These are phyloP conservation scores for Cynaeus angustus DNA, from an alignment of 2,888 invertebrate species.

Conservation along the genomic window DNA sequence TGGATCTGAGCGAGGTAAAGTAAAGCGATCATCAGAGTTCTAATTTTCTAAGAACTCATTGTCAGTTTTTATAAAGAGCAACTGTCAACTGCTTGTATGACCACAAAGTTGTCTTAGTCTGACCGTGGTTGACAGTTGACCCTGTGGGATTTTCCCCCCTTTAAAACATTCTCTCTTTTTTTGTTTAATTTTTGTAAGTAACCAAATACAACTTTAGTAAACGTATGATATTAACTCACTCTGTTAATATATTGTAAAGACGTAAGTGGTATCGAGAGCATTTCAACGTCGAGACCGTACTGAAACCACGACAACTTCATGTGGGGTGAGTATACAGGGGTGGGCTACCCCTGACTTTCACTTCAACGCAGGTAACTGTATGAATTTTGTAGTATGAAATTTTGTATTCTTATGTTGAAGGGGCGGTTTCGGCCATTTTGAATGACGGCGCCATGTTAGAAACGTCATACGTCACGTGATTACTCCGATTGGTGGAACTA, in stretches of 20 bases:
- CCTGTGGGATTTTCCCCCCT: not conserved
- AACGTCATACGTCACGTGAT: too few species aligned
- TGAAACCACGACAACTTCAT: slow-evolving; percentile 47
- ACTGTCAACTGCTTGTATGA: too few species aligned
- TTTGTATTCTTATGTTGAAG: not conserved
- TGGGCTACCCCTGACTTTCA: slow-evolving; percentile 47
- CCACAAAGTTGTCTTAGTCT: not conserved
- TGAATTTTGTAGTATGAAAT: slow-evolving; percentile 21
- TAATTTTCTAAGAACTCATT: too few species aligned
- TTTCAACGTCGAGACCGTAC: slow-evolving; percentile 50
- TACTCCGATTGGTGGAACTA: too few species aligned
- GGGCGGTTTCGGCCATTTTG: not conserved
- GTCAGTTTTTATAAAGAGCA: too few species aligned
- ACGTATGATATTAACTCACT: slow-evolving; percentile 72
- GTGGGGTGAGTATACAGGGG: slow-evolving; percentile 62
- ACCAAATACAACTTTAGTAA: slow-evolving; percentile 52
- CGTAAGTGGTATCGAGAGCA: slow-evolving; percentile 67
- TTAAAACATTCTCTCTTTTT: slow-evolving; percentile 15
- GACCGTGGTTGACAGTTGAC: slow-evolving; percentile 18
- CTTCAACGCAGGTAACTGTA: slow-evolving; percentile 50
- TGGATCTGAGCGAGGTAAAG: slow-evolving; percentile 83
- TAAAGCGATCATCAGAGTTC: not conserved
- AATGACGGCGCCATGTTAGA: not conserved
- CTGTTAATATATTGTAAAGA: slow-evolving; percentile 73
- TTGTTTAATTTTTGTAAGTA: slow-evolving; percentile 28